Conservation (phyloP, 2,113 vertebrate species). For the Spilogale gracilis region DNA sequence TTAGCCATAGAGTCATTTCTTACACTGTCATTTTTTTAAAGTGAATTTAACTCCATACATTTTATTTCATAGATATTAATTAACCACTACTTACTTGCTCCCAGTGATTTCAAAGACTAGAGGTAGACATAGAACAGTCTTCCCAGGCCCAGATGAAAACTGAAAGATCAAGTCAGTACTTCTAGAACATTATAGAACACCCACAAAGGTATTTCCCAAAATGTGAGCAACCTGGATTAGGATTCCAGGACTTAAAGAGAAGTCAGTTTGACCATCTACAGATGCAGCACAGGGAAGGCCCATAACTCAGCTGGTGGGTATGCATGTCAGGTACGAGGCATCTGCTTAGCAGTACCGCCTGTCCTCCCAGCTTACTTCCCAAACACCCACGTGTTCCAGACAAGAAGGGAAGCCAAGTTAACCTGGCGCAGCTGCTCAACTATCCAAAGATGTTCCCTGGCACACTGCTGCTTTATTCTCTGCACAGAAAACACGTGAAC, state of each 20-base stretch:
- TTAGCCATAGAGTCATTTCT: background rate
- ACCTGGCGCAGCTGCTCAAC: conserved; percentile 19
- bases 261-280: background rate
- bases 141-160: background rate
- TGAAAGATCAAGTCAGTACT: conserved; percentile 9
- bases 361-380: background rate
- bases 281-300: background rate
- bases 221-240: background rate
- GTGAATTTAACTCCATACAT: background rate
- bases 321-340: conserved; percentile 59
- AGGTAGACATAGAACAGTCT: background rate
- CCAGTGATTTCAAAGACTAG: background rate
- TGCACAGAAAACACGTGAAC: background rate
- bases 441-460: background rate
- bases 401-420: background rate
- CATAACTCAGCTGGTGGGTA: background rate
- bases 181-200: conserved; percentile 45
- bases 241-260: conserved; percentile 70
- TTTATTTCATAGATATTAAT: background rate
- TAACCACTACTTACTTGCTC: background rate
- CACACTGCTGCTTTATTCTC: background rate
- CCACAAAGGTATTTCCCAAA: conserved; percentile 53
- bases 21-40: conserved; percentile 21
- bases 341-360: background rate
- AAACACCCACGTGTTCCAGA: background rate